A percentile compares a stretch with the other conserved stretches of the same genome.
Evolutionary conservation across 2,797 vertebrate species (phyloP).

Genomic region (Cyprinodon diabolis): DNA sequence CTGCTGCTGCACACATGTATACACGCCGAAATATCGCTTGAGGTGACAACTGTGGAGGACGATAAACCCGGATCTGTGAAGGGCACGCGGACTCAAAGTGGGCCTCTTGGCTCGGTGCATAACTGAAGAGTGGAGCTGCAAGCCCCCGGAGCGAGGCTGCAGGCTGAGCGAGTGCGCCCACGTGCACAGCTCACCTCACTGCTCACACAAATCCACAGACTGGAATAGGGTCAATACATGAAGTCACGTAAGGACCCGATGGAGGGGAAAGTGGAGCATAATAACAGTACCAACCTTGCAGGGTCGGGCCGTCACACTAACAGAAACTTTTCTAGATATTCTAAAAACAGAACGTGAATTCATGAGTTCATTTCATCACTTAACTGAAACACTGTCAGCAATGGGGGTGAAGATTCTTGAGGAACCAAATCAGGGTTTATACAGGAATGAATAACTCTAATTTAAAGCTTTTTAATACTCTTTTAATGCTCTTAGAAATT

Average conservation of each 20-base stretch:
- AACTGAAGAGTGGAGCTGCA: constrained; percentile 45
- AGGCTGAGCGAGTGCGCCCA: constrained; percentile 32
- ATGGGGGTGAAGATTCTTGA: too few species aligned
- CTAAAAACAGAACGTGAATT: too few species aligned
- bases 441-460: too few species aligned
- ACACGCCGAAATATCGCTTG: constrained; percentile 32
- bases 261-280: too few species aligned
- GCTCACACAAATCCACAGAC: constrained; percentile 14
- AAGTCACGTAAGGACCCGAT: neutral
- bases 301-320: too few species aligned
- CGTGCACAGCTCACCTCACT: constrained; percentile 13
- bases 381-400: too few species aligned
- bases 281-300: too few species aligned
- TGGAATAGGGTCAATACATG: constrained; percentile 7
- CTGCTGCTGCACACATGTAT: constrained; percentile 8
- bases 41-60: constrained; percentile 49
- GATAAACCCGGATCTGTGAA: constrained; percentile 49
- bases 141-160: constrained; percentile 44
- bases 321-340: too few species aligned
- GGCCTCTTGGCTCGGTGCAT: constrained; percentile 32
- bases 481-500: too few species aligned
- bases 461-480: too few species aligned
- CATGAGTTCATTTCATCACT: too few species aligned
- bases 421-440: too few species aligned
- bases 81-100: constrained; percentile 8